Base-by-base conservation (phyloP, 2,888 invertebrate genomes). In the Hirtodrosophila confusa region DNA sequence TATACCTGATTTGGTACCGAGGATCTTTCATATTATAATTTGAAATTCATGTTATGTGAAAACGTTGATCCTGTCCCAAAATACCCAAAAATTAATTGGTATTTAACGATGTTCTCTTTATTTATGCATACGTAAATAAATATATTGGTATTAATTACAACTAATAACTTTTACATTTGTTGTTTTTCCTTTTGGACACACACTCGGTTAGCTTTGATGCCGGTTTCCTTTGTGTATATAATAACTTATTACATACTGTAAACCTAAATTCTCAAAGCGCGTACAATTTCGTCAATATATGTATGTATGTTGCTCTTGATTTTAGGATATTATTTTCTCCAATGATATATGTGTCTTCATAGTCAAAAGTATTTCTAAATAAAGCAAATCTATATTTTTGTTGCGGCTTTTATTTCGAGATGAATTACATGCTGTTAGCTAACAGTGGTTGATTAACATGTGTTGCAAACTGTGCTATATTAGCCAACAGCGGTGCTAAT, bases 91-190 rank as follows among this genome's bases (percentile, higher is more conserved):
- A 41, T 2, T 8, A 6, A 4, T 35, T 48, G 17, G 41, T 67
- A 50, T 80, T 85, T 80, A 87, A 85, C 85, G 85, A 83, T 77
- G 56, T 85, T 85, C 66, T 78, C 76, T 85, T 87, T 87, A 87
- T 82, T 80, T 53, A 85, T 76, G 83, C 85, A 80, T 85, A 80
- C 51, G 76, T 85, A 84, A 84, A 82, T 82, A 85, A 79, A 85
- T 87, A 83, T 85, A 80, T 84, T 80, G 63, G 70, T 80, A 75
- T 68, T 85, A 75, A 50, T 82, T 85, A 85, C 53, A 87, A 76
- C 86, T 84, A 82, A 86, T 79, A 86, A 82, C 71, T 80, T 63
- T 80, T 73, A 75, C 64, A 63, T 55, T 62, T 45, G 17, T 69
- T 74, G 27, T 69, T 70, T 33, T 67, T 45, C 24, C 56, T 61